phyloP scores from a whole-genome alignment of 2,113 vertebrate species.

The Ancistrus triradiatus region DNA sequence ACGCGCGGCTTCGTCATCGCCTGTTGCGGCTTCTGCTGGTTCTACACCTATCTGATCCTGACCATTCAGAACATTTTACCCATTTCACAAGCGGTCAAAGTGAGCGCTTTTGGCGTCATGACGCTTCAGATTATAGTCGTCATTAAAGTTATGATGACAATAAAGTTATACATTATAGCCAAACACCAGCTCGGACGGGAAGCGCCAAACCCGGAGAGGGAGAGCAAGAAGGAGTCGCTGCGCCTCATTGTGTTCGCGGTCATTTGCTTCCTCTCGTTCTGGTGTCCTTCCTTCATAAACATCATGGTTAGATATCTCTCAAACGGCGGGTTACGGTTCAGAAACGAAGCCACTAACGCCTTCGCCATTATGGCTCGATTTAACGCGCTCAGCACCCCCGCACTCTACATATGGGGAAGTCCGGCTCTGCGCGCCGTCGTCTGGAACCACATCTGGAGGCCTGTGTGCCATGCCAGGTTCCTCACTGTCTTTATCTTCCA shows the following conservation, averaged over 20 bases:
- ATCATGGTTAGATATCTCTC: conserved; percentile 66
- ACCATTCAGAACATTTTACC: conserved; percentile 63
- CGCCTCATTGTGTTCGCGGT: conserved; percentile 71
- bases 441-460: conserved; percentile 55
- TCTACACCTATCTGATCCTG: conserved; percentile 64
- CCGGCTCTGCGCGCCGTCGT: conserved; percentile 62
- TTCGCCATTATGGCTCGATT: conserved; percentile 68
- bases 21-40: conserved; percentile 64
- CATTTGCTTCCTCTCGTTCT: conserved; percentile 65
- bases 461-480: neutral
- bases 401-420: conserved; percentile 69
- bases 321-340: conserved; percentile 55
- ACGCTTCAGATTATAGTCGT: conserved; percentile 64
- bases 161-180: conserved; percentile 69
- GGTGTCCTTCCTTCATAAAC: conserved; percentile 71
- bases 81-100: conserved; percentile 60
- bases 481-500: too few relatives aligned
- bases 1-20: conserved; percentile 50
- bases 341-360: conserved; percentile 68
- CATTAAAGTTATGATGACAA: conserved; percentile 65
- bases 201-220: conserved; percentile 55
- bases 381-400: conserved; percentile 66
- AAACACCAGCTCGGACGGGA: conserved; percentile 62
- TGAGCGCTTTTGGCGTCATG: conserved; percentile 66
- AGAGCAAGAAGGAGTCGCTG: conserved; percentile 68